Evolutionary conservation across 92 coral and sea anemone species (phyloP).

Genomic region (Siderastrea radians): DNA sequence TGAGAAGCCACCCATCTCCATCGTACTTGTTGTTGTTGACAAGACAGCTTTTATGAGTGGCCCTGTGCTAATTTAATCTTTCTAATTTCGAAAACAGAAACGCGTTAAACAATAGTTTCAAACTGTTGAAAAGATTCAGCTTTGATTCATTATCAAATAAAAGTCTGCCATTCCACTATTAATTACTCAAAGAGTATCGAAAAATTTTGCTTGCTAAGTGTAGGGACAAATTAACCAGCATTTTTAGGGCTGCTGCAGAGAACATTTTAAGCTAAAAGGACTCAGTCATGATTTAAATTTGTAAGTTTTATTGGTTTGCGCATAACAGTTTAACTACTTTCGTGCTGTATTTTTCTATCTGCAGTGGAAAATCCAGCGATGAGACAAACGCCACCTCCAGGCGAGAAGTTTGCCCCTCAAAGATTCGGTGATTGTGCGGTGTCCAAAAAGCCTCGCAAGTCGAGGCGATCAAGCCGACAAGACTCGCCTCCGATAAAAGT

Average conservation of each 20-base stretch:
- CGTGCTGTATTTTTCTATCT: not conserved
- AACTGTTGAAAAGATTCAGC: conserved; percentile 39
- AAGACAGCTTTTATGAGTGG: conserved; percentile 22
- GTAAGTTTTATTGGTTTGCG: not conserved
- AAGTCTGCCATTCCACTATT: conserved; percentile 23
- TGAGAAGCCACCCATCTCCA: too few relatives aligned
- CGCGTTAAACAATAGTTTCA: too few relatives aligned
- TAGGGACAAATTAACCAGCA: conserved; percentile 9
- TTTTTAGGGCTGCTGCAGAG: not conserved
- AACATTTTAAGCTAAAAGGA: not conserved
- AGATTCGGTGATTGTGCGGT: conserved; percentile 58
- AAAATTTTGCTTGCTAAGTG: not conserved
- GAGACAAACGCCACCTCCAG: conserved; percentile 28
- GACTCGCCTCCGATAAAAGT: conserved; percentile 76
- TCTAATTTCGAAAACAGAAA: conserved; percentile 47
- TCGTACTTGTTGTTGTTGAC: conserved; percentile 4
- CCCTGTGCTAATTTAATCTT: conserved; percentile 51
- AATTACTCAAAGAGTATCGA: conserved; percentile 29
- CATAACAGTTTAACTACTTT: not conserved
- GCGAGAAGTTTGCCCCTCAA: conserved; percentile 80
- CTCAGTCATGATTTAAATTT: not conserved
- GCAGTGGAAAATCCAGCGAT: conserved; percentile 73
- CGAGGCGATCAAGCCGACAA: conserved; percentile 84
- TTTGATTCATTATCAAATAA: conserved; percentile 41
- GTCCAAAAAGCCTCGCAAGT: conserved; percentile 82